Base-by-base conservation (phyloP, 2,888 invertebrate species). In the Drosophila subsilvestris region DNA sequence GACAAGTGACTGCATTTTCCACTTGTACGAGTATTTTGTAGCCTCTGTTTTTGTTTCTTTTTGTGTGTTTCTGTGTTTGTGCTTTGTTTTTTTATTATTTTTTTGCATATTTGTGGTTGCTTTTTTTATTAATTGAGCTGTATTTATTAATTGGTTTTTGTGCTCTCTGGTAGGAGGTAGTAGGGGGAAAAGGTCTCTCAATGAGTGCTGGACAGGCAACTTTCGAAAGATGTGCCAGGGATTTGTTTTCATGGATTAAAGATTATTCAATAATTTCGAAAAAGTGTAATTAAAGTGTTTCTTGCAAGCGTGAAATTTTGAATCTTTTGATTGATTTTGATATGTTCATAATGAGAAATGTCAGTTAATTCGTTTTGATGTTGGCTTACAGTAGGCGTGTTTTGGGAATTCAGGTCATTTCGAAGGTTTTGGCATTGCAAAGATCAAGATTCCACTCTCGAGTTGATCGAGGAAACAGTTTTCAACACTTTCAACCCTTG, bases 91-190 rank as follows among this genome's bases (percentile, higher is more conserved):
- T 56, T 29, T n/a, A n/a, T n/a, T n/a, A n/a, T 18, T n/a, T 63
- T 67, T 80, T 79, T 69, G n/a, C n/a, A 37, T 37, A 37, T 37
- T 37, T 37, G 37, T 37, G 37, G n/a, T 37, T 37, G 76, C 78
- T 76, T 62, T 76, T 76, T 70, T 78, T 71, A 83, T 85, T 85
- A 86, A 86, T 86, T 82, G 80, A 75, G 74, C 63, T 60, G 69
- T 74, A 59, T 76, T 71, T 55, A 67, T 62, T 62, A 60, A 65
- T 74, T 69, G 49, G 61, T 63, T 65, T 57, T 53, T 67, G 49
- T 66, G 72, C 76, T 74, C 79, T 71, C 37, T 63, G 71, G 72
- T 57, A 57, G 63, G 53, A 42, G 37, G 44, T 29, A 50, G 6
- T 17, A 20, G 44, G 43, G 50, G 55, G 61, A 70, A 61, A 69